These are phyloP conservation scores for Nasua narica DNA, from an alignment of 2,797 vertebrate genomes.

Conservation along the genomic window DNA sequence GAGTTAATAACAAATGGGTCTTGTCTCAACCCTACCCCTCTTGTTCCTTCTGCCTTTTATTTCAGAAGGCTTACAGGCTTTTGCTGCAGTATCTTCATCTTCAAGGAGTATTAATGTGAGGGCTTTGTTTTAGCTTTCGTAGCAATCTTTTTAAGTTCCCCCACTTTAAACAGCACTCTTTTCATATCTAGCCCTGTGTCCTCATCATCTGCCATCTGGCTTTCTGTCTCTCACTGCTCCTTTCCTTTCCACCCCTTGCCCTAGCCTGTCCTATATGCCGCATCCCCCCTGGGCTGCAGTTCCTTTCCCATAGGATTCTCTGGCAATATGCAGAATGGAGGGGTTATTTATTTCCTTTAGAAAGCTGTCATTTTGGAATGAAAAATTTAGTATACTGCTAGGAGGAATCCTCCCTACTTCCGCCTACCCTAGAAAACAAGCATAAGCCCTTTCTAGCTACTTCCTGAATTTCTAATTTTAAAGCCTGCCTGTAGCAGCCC, in stretches of 20 bases:
- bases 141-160: not conserved
- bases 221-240: not conserved
- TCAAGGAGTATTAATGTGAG: not conserved
- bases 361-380: not conserved
- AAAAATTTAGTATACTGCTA: not conserved
- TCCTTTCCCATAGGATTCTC: not conserved
- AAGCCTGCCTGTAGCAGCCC: not conserved
- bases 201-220: not conserved
- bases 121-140: not conserved
- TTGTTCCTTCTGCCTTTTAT: not conserved
- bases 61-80: not conserved
- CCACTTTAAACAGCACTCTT: not conserved
- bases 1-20: not conserved
- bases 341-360: not conserved
- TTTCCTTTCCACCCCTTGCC: not conserved
- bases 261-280: not conserved
- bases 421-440: slow-evolving; percentile 20
- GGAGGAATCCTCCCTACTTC: not conserved
- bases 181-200: not conserved
- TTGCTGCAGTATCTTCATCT: not conserved
- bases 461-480: slow-evolving; percentile 60
- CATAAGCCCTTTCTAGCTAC: not conserved
- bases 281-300: not conserved
- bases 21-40: not conserved
- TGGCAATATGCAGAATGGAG: not conserved